Base-by-base conservation (phyloP, 1,140 invertebrate genomes). In the Augochlora pura region DNA sequence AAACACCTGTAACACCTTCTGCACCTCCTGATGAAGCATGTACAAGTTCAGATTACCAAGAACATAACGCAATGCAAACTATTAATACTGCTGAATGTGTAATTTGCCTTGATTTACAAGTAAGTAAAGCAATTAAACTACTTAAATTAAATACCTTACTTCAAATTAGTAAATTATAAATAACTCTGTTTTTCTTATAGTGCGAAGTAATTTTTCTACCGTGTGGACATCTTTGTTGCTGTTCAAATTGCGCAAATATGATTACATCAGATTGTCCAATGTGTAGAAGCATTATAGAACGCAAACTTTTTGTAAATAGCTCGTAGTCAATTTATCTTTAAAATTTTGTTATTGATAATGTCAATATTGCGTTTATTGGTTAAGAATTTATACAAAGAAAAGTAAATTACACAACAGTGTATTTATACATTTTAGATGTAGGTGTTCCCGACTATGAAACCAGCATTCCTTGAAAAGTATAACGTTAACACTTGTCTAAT, bases 161-260 rank as follows among this genome's bases (percentile, higher is more conserved):
- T 46, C 8, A 66, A 39, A 6, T n/a, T 32, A 21, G 46, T 18
- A 54, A 38, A 54, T 18, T 39, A 57, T 72, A 18, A 32, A 63
- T 66, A 10, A 72, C 81, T 81, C n/a, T 67, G 25, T 81, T 83
- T 91, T 90, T 90, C 95, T 71, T 95, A 72, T 93, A 96, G 95
- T 96, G 96, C 86, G 93, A 95, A 84, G 90, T 97, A 42, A 95
- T 97, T 85, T 97, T 97, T 93, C 94, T 97, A 82, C 96, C 96
- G 80, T 98, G 97, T 92, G 97, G 97, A 68, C 97, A 98, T 91
- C 94, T 97, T 73, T 97, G 97, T 90, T 96, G 96, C 86, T 98
- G 97, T 92, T 86, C 92, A 21, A 88, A 91, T 60, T 98, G 97
- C 93, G 94, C 95, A 39, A 90, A 91, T 74, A 91, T 92, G 73